Percentiles rank a stretch among this genome's conserved stretches.
These are phyloP conservation scores for Episyrphus balteatus DNA, from an alignment of 1,140 invertebrate genomes.

Conservation along the genomic window DNA sequence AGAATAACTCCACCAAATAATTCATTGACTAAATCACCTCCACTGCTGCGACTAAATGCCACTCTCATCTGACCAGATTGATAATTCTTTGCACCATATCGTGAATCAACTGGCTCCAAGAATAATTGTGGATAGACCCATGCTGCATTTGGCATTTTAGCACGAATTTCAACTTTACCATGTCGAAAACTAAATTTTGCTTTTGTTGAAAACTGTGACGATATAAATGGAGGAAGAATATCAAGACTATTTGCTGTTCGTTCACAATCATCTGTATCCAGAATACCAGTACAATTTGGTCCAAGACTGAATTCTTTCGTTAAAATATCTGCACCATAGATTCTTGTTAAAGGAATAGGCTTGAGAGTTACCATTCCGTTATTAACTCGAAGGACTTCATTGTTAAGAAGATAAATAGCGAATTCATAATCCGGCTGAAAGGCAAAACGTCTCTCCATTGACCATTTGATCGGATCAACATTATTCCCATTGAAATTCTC, in stretches of 20 bases:
- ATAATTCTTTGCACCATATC: slow-evolving; percentile 37
- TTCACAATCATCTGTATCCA: slow-evolving; percentile 34
- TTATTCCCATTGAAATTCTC: slow-evolving; percentile 37
- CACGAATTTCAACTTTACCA: slow-evolving; percentile 55
- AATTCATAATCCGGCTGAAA: slow-evolving; percentile 46
- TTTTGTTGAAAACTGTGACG: slow-evolving; percentile 50
- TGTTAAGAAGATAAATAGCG: slow-evolving; percentile 48
- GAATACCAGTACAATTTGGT: slow-evolving; percentile 37
- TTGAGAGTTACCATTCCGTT: slow-evolving; percentile 46
- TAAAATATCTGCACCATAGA: slow-evolving; percentile 32
- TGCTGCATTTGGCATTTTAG: slow-evolving; percentile 58
- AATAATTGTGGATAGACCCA: slow-evolving; percentile 59
- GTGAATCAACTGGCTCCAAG: slow-evolving; percentile 35
- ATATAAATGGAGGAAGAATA: slow-evolving; percentile 46
- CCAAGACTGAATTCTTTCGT: slow-evolving; percentile 21
- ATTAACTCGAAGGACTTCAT: slow-evolving; percentile 40
- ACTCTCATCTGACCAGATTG: slow-evolving; percentile 40
- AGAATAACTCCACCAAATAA: slow-evolving; percentile 35
- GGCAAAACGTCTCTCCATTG: slow-evolving; percentile 32
- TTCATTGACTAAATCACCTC: slow-evolving; percentile 24
- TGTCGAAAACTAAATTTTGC: slow-evolving; percentile 50
- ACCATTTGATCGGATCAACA: slow-evolving; percentile 31
- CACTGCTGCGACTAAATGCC: slow-evolving; percentile 34
- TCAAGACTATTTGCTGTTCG: too few species aligned
- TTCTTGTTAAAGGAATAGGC: slow-evolving; percentile 41